A percentile compares a stretch with the other conserved stretches of the same genome.
phyloP scores from a whole-genome alignment of 1,140 invertebrate genomes.

The Hypsibius dujardini region DNA sequence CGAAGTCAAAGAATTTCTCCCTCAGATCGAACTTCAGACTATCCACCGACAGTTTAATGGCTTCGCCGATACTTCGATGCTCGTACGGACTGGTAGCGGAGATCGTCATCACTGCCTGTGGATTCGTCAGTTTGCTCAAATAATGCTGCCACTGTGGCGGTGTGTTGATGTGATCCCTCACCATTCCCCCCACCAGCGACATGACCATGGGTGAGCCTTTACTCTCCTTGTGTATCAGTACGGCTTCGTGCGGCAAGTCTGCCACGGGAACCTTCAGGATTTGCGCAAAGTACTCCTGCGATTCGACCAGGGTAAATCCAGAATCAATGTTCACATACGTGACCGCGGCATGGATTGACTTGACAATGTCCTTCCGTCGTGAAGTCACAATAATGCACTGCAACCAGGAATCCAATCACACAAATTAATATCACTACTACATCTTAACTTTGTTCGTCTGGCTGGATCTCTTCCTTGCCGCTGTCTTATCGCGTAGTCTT shows the following conservation, averaged over 20 bases:
- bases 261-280: background rate
- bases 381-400: background rate
- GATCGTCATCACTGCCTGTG: background rate
- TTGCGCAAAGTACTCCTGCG: background rate
- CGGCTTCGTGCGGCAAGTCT: background rate
- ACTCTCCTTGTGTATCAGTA: background rate
- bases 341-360: background rate
- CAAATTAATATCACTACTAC: background rate
- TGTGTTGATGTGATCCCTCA: background rate
- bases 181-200: background rate
- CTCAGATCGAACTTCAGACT: background rate
- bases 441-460: background rate
- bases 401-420: background rate
- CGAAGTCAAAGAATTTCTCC: conserved; percentile 14
- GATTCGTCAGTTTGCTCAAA: background rate
- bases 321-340: background rate
- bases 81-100: background rate
- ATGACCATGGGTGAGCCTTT: background rate
- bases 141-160: background rate
- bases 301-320: background rate
- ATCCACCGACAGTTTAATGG: background rate
- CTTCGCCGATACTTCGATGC: background rate
- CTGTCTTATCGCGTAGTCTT: too few species aligned
- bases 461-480: too few species aligned
- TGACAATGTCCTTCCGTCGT: background rate